Evolutionary conservation across 2,888 invertebrate species (phyloP), one percentile per base, ranked within the genome.

Genomic region (Mythimna ferrago): DNA sequence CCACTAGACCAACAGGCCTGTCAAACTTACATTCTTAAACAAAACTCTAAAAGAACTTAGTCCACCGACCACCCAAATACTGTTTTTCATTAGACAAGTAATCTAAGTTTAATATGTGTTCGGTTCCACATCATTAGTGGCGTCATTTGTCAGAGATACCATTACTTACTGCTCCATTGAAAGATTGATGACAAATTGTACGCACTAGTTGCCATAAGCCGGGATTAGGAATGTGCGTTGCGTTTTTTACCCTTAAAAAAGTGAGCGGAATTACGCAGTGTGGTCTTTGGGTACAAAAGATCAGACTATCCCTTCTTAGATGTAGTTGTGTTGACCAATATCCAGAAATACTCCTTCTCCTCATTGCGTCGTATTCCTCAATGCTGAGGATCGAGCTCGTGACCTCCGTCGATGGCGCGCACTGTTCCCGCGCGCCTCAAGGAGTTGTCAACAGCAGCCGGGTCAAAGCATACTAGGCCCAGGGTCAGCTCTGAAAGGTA

Each of bases 161-260:
- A 84, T 85, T 82, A 80, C 71, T 76, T 74, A 74, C 63, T 82
- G 60, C 51, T 69, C 65, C 44, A 76, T 85, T 80, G 86, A 81
- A 86, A 86, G 87, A 83, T 83, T 81, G 83, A 85, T 86, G 86
- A 85, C 83, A 86, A 82, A 83, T 80, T 73, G 79, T 86, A 65
- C 71, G 73, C 71, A 48, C 76, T 63, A 73, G 71, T 70, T 68
- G 53, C 62, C 35, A 54, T 72, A 61, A 74, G 84, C 64, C 61
- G 48, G 84, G 86, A 76, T 86, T 67, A 81, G 56, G 70, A 76
- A 66, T 21, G 60, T 71, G 70, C 83, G 65, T 79, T 82, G 80
- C 83, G 68, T 81, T 81, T 81, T 82, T 81, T 81, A 71, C 67
- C 80, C 80, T 63, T 68, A 60, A 80, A 80, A 81, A 80, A 53